Conservation (phyloP, 92 coral and sea anemone species). For the Parazoanthus darwini region DNA sequence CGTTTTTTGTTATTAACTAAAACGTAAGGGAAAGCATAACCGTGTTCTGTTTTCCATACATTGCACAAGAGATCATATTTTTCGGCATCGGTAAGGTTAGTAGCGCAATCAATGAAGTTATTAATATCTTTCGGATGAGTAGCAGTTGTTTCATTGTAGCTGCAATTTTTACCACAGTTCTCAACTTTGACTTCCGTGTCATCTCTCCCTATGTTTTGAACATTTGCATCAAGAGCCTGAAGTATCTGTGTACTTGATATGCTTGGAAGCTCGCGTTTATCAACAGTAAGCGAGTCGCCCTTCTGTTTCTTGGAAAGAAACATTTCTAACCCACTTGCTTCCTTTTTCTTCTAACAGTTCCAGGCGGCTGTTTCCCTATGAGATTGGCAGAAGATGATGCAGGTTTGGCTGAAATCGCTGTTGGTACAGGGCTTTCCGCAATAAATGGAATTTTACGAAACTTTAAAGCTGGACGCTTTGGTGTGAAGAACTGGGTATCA, state of each 20-base stretch:
- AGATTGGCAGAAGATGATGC: constrained; percentile 32
- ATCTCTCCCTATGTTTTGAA: constrained; percentile 10
- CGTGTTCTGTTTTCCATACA: constrained; percentile 41
- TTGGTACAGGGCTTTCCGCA: constrained; percentile 14
- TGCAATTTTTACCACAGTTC: background rate
- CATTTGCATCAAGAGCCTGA: constrained; percentile 36
- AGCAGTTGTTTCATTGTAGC: background rate
- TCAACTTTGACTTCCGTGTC: constrained; percentile 5
- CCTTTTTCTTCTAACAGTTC: constrained; percentile 33
- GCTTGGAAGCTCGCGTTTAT: constrained; percentile 8
- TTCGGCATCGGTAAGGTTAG: constrained; percentile 36
- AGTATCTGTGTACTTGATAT: constrained; percentile 24
- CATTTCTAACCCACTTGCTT: constrained; percentile 40
- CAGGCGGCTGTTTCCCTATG: constrained; percentile 7
- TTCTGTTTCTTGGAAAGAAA: constrained; percentile 42
- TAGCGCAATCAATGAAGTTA: constrained; percentile 23
- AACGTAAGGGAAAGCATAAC: background rate
- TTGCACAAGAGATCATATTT: constrained; percentile 47
- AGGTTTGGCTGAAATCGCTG: constrained; percentile 21
- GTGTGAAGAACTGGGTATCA: constrained; percentile 15
- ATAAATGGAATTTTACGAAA: background rate
- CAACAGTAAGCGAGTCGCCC: constrained; percentile 7
- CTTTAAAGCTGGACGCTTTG: constrained; percentile 4
- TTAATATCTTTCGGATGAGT: constrained; percentile 37
- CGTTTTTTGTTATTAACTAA: background rate